Evolutionary conservation across 2,888 invertebrate species (phyloP).

Genomic region (Keiferia lycopersicella): DNA sequence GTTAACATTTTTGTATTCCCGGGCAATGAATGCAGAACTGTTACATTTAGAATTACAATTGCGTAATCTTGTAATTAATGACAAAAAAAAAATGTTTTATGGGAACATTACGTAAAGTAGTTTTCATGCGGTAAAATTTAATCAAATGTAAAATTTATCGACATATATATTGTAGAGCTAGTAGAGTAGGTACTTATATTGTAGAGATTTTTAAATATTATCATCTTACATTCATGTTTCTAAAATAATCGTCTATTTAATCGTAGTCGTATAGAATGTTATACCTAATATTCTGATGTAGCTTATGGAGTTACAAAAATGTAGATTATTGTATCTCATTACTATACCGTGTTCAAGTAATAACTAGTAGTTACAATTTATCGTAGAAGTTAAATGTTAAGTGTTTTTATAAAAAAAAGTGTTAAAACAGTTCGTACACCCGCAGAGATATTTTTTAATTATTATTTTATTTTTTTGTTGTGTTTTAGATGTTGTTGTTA

Average conservation of each 20-base stretch:
- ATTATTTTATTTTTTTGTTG: constrained; percentile 33
- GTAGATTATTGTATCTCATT: neutral
- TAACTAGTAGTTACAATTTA: constrained; percentile 23
- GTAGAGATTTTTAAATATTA: neutral
- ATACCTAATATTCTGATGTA: constrained; percentile 19
- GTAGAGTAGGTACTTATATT: neutral
- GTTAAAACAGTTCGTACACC: constrained; percentile 71
- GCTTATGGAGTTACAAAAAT: constrained; percentile 7
- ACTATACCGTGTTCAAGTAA: constrained; percentile 41
- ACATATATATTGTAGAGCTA: neutral
- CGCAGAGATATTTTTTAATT: constrained; percentile 47
- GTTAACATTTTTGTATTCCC: constrained; percentile 61
- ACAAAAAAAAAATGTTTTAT: constrained; percentile 32
- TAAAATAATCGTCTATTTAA: neutral
- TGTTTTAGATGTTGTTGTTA: constrained; percentile 17
- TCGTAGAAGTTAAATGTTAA: constrained; percentile 37
- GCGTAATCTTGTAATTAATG: constrained; percentile 33
- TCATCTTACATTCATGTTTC: neutral
- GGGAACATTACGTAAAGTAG: constrained; percentile 44
- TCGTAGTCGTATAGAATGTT: neutral
- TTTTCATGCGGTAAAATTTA: constrained; percentile 13
- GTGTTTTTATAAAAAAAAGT: constrained; percentile 72
- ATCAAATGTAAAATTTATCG: constrained; percentile 1
- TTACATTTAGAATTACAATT: constrained; percentile 34
- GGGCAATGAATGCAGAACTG: constrained; percentile 76